Evolutionary conservation across 2,113 vertebrate genomes (phyloP).

Genomic region (Oxygymnocypris stewartii): DNA sequence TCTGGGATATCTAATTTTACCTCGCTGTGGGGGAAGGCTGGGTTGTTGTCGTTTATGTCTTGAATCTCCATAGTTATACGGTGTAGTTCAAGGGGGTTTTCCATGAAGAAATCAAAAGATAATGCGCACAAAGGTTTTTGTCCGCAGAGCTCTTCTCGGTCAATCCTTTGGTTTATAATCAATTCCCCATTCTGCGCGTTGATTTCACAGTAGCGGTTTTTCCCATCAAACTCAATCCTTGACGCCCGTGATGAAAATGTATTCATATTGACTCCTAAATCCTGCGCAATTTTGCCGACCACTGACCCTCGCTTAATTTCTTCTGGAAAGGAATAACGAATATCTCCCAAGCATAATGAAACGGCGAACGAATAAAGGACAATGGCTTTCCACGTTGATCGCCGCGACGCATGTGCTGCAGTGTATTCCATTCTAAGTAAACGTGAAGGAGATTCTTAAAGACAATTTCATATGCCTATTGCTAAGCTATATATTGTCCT

Average conservation of each 20-base stretch:
- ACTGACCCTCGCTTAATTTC: slow-evolving; percentile 63
- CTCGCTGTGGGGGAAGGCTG: not conserved
- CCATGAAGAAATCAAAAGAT: not conserved
- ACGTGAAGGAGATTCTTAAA: not conserved
- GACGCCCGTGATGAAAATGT: slow-evolving; percentile 47
- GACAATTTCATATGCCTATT: not conserved
- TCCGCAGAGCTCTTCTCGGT: slow-evolving; percentile 67
- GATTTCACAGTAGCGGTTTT: slow-evolving; percentile 62
- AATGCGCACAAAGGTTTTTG: slow-evolving; percentile 50
- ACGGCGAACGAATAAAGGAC: slow-evolving; percentile 12
- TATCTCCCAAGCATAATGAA: slow-evolving; percentile 39
- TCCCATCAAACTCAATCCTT: slow-evolving; percentile 59
- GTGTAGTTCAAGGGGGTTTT: not conserved
- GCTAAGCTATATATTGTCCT: not conserved
- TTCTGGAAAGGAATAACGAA: slow-evolving; percentile 63
- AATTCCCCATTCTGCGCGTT: slow-evolving; percentile 60
- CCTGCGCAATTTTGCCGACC: slow-evolving; percentile 63
- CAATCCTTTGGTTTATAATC: slow-evolving; percentile 60
- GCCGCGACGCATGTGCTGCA: not conserved
- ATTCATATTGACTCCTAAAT: slow-evolving; percentile 42
- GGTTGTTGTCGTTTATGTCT: not conserved
- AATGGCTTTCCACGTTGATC: not conserved
- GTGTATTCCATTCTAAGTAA: slow-evolving; percentile 21
- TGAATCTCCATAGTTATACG: not conserved
- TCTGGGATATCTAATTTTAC: slow-evolving; percentile 3